phyloP scores from a whole-genome alignment of 1,140 invertebrate genomes.

The Tetragnatha versicolor region DNA sequence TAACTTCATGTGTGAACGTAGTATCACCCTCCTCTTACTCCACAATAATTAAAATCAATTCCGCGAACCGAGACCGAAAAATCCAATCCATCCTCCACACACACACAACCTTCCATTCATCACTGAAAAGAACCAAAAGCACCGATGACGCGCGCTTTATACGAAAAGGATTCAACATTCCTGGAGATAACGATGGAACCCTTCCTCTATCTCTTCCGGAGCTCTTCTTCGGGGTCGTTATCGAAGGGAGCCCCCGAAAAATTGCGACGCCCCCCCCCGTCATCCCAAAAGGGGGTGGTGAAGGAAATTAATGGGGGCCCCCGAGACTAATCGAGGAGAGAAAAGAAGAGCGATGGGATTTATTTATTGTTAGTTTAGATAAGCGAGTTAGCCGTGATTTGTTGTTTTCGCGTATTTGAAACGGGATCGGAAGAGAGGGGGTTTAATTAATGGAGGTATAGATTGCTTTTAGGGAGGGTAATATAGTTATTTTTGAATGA shows the following conservation, averaged over 20 bases:
- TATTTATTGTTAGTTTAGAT: too few relatives aligned
- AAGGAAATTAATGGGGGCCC: constrained; percentile 6
- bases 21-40: too few relatives aligned
- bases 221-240: constrained; percentile 4
- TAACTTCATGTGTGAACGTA: too few relatives aligned
- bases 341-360: background rate
- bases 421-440: too few relatives aligned
- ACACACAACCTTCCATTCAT: background rate
- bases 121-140: background rate
- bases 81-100: constrained; percentile 1
- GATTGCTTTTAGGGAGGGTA: too few relatives aligned
- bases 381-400: too few relatives aligned
- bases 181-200: background rate
- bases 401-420: too few relatives aligned
- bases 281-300: background rate
- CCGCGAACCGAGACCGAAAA: background rate
- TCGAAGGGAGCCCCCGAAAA: background rate
- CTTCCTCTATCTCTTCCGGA: background rate
- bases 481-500: too few relatives aligned
- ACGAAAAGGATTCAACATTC: constrained; percentile 14
- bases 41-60: too few relatives aligned
- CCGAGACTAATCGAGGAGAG: background rate
- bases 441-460: too few relatives aligned
- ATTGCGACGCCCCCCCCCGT: constrained; percentile 6
- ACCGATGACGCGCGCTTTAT: constrained; percentile 10